phyloP scores from a whole-genome alignment of 1,140 invertebrate genomes.

The Pomacea maculata region DNA sequence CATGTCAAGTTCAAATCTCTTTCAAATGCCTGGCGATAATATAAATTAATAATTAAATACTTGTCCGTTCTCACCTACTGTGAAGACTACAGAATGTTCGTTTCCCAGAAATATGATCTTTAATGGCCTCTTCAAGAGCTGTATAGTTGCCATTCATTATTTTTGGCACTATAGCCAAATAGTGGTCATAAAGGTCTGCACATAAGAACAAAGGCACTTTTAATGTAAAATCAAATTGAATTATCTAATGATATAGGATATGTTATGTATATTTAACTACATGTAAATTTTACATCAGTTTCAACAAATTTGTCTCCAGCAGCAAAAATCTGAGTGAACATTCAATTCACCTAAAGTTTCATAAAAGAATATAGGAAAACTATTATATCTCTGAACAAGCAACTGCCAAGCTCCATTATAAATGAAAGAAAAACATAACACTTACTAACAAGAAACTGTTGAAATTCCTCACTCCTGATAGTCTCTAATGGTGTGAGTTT shows the following conservation, averaged over 20 bases:
- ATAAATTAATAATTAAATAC: too few relatives aligned
- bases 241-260: too few relatives aligned
- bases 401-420: neutral
- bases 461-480: constrained; percentile 60
- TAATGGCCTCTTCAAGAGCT: constrained; percentile 46
- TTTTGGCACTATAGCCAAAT: constrained; percentile 56
- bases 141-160: constrained; percentile 59
- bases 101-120: constrained; percentile 44
- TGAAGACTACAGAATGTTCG: constrained; percentile 51
- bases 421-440: neutral
- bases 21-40: too few relatives aligned
- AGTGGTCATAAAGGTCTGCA: constrained; percentile 57
- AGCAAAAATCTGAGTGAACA: too few relatives aligned
- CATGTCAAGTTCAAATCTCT: too few relatives aligned
- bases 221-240: neutral
- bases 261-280: too few relatives aligned
- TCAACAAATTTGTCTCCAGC: too few relatives aligned
- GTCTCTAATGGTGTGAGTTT: constrained; percentile 55
- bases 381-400: neutral
- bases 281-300: too few relatives aligned
- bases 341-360: too few relatives aligned
- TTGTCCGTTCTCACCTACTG: constrained; percentile 53
- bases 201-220: neutral
- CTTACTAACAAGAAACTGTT: constrained; percentile 50
- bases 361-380: neutral